These are phyloP conservation scores for Drosophila subpulchrella DNA, from an alignment of 1,140 invertebrate genomes.

Conservation along the genomic window DNA sequence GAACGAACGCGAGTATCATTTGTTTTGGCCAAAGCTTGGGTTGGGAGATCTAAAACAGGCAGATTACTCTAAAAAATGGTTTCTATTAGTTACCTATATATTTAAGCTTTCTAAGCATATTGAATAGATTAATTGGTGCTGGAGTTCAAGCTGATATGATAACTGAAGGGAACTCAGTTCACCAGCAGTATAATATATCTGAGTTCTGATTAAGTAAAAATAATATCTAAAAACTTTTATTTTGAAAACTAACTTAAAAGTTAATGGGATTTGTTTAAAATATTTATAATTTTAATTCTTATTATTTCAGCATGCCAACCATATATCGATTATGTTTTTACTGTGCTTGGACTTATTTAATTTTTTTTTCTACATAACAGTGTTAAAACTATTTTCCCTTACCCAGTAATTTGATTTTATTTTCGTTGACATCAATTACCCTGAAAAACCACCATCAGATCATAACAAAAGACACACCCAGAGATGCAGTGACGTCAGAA, in stretches of 20 bases:
- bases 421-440: background rate
- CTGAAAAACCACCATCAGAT: background rate
- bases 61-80: constrained; percentile 39
- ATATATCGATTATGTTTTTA: too few species aligned
- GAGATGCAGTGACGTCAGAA: constrained; percentile 56
- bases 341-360: too few species aligned
- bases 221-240: too few species aligned
- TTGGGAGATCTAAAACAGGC: constrained; percentile 18
- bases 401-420: background rate
- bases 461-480: constrained; percentile 10
- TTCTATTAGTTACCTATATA: constrained; percentile 34
- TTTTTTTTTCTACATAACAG: too few species aligned
- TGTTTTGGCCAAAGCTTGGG: constrained; percentile 33
- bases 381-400: too few species aligned
- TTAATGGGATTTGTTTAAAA: too few species aligned
- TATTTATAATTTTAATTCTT: too few species aligned
- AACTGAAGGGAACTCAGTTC: background rate
- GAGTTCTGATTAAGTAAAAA: too few species aligned
- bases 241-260: too few species aligned
- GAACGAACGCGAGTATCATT: constrained; percentile 16
- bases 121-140: background rate
- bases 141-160: constrained; percentile 1
- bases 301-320: too few species aligned
- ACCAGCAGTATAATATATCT: background rate
- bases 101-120: constrained; percentile 11